Conservation (phyloP, 37 sponge, comb jelly and placozoan genomes). For the Aplysina aerophoba region DNA sequence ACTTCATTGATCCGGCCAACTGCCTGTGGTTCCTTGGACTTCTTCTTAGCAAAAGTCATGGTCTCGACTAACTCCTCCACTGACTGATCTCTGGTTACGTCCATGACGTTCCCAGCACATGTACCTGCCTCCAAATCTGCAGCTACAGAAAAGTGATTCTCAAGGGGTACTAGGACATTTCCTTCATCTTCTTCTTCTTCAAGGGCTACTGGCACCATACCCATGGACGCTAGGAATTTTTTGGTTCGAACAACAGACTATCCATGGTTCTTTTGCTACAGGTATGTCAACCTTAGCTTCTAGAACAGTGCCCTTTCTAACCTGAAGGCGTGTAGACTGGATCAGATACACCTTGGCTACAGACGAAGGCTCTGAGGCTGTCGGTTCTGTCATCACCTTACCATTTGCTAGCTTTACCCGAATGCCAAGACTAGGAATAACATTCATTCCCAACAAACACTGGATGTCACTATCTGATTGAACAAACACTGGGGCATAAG, state of each 20-base stretch:
- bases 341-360: not conserved
- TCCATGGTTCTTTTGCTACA: not conserved
- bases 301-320: not conserved
- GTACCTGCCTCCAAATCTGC: not conserved
- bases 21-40: too few relatives aligned
- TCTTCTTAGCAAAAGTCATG: too few relatives aligned
- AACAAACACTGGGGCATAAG: slow-evolving; percentile 20
- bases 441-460: slow-evolving; percentile 31
- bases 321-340: not conserved
- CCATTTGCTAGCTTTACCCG: slow-evolving; percentile 27
- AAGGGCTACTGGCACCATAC: not conserved
- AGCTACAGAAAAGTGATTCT: slow-evolving; percentile 1
- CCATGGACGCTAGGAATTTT: not conserved
- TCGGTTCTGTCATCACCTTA: not conserved
- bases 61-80: too few relatives aligned
- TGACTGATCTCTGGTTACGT: too few relatives aligned
- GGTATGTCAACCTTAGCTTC: not conserved
- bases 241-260: not conserved
- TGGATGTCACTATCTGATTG: slow-evolving; percentile 26
- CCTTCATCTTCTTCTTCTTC: not conserved
- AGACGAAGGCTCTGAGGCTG: not conserved
- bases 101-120: not conserved
- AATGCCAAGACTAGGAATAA: slow-evolving; percentile 25
- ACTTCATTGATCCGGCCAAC: too few relatives aligned
- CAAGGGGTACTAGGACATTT: not conserved